phyloP scores from a whole-genome alignment of 2,113 vertebrate species.

The Mohoua ochrocephala region DNA sequence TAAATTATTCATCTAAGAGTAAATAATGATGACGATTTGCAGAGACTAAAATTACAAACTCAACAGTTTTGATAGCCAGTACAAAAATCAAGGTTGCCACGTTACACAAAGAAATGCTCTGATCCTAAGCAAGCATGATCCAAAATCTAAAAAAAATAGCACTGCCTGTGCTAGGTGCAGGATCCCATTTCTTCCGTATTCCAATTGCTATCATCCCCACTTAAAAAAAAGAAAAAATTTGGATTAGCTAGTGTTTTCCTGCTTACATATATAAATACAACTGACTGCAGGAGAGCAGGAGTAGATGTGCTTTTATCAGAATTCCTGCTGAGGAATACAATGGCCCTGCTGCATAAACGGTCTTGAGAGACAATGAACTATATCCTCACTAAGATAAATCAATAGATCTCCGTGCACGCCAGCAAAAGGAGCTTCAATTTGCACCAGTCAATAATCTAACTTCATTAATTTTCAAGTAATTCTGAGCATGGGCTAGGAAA shows the following conservation, averaged over 20 bases:
- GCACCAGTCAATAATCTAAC: neutral
- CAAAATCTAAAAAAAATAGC: neutral
- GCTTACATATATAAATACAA: neutral
- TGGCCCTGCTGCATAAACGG: neutral
- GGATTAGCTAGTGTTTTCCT: neutral
- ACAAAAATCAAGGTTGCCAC: constrained; percentile 22
- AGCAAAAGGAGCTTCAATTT: neutral
- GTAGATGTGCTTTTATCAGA: neutral
- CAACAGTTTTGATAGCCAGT: constrained; percentile 21
- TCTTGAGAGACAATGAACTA: neutral
- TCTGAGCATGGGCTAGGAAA: neutral
- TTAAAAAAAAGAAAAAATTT: neutral
- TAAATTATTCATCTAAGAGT: constrained; percentile 52
- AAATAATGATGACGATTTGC: constrained; percentile 27
- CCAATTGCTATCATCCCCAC: neutral
- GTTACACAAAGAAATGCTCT: constrained; percentile 6
- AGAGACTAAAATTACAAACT: constrained; percentile 32
- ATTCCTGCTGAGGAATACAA: neutral
- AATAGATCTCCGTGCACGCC: neutral
- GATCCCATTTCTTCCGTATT: neutral
- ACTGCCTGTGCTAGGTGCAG: neutral
- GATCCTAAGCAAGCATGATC: neutral
- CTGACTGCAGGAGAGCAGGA: neutral
- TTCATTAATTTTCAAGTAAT: neutral
- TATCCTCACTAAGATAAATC: neutral